A percentile compares a stretch with the other conserved stretches of the same genome.
Evolutionary conservation across 2,888 invertebrate genomes (phyloP).

Genomic region (Clusia tigrina): DNA sequence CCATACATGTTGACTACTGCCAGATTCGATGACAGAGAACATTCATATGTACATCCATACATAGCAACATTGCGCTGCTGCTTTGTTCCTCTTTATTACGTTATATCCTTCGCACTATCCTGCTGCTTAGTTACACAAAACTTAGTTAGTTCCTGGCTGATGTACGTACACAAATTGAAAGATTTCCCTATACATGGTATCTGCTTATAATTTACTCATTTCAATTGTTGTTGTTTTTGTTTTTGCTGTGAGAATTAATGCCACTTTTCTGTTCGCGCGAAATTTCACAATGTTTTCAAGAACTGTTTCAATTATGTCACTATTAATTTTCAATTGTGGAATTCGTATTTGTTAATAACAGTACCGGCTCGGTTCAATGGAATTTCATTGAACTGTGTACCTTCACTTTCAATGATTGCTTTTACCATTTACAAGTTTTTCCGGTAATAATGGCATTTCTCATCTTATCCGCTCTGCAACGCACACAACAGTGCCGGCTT

Average conservation of each 20-base stretch:
- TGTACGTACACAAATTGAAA: too few relatives aligned
- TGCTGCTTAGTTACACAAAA: too few relatives aligned
- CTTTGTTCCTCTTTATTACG: constrained; percentile 11
- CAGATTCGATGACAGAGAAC: constrained; percentile 3
- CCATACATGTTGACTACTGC: too few relatives aligned
- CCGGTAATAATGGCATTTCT: not conserved
- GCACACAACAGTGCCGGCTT: constrained; percentile 48
- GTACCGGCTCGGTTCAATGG: not conserved
- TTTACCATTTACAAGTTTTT: not conserved
- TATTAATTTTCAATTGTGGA: constrained; percentile 45
- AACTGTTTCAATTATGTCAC: constrained; percentile 55
- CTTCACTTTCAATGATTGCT: not conserved
- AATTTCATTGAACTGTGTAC: not conserved
- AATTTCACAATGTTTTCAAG: too few relatives aligned
- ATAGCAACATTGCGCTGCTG: constrained; percentile 7
- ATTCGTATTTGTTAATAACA: too few relatives aligned
- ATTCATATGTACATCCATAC: constrained; percentile 1
- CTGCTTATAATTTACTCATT: not conserved
- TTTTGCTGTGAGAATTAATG: constrained; percentile 43
- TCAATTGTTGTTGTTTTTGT: constrained; percentile 42
- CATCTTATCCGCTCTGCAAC: constrained; percentile 18
- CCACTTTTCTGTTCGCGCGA: constrained; percentile 14
- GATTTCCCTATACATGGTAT: too few relatives aligned
- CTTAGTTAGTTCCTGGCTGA: too few relatives aligned
- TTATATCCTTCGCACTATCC: constrained; percentile 4